Conservation (phyloP, 2,113 vertebrate species). For the Lamprologus ornatipinnis region DNA sequence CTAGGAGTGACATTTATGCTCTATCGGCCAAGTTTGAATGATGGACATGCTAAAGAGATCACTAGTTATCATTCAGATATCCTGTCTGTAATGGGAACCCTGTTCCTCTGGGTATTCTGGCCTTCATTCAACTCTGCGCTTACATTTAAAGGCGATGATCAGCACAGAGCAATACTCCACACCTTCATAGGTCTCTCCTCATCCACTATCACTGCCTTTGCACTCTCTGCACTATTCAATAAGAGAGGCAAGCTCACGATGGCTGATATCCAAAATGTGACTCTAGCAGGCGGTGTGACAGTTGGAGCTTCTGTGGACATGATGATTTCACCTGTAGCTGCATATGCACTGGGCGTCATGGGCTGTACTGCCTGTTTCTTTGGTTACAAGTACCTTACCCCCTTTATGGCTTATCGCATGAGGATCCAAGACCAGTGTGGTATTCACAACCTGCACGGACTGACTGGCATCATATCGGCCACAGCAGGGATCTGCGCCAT, state of each 20-base stretch:
- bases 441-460: conserved; percentile 81
- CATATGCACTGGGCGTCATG: conserved; percentile 70
- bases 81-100: conserved; percentile 65
- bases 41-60: conserved; percentile 57
- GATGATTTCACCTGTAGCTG: conserved; percentile 65
- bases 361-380: conserved; percentile 68
- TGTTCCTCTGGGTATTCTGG: conserved; percentile 84
- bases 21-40: conserved; percentile 43
- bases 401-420: conserved; percentile 57
- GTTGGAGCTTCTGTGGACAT: conserved; percentile 74
- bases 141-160: conserved; percentile 64
- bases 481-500: conserved; percentile 64
- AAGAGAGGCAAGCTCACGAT: conserved; percentile 72
- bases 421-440: conserved; percentile 75
- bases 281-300: conserved; percentile 77
- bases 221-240: conserved; percentile 69
- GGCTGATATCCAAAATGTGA: conserved; percentile 78
- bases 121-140: conserved; percentile 76
- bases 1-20: conserved; percentile 72
- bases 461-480: conserved; percentile 73
- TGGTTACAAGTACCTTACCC: conserved; percentile 75
- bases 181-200: conserved; percentile 74
- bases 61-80: conserved; percentile 71
- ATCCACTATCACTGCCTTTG: conserved; percentile 63
- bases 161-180: conserved; percentile 74